Evolutionary conservation across 2,113 vertebrate species (phyloP).

Genomic region (Marmota flaviventris): DNA sequence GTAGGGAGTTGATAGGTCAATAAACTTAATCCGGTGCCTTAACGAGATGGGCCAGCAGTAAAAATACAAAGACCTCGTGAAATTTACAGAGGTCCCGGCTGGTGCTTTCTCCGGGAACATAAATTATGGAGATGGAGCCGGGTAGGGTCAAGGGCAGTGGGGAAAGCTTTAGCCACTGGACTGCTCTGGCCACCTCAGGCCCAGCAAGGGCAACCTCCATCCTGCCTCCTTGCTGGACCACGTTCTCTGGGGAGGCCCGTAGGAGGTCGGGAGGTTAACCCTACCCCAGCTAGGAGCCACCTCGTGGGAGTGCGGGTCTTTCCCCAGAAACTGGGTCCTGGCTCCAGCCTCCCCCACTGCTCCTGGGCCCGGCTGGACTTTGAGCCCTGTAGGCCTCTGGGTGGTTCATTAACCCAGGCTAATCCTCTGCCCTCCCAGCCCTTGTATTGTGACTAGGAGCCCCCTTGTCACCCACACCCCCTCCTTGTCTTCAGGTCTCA

Average conservation of each 20-base stretch:
- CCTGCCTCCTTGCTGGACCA: accelerated
- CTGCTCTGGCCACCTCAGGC: neutral
- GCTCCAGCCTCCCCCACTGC: neutral
- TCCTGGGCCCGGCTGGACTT: constrained; percentile 58
- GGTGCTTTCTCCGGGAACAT: neutral
- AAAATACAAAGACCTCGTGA: constrained; percentile 58
- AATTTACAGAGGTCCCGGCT: neutral
- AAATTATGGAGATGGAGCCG: neutral
- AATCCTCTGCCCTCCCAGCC: neutral
- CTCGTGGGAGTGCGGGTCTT: accelerated
- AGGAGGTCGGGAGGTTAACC: neutral
- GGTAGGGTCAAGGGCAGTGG: neutral
- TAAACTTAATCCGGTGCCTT: constrained; percentile 68
- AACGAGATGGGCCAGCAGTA: constrained; percentile 43
- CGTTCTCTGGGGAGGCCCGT: neutral
- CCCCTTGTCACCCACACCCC: neutral
- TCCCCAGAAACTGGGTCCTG: neutral
- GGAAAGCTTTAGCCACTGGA: neutral
- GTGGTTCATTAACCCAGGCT: constrained; percentile 79
- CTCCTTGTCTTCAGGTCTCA: neutral
- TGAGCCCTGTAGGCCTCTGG: constrained; percentile 58
- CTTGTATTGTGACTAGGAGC: neutral
- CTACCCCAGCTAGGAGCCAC: neutral
- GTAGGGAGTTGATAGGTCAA: constrained; percentile 64
- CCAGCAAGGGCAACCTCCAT: neutral